These are phyloP conservation scores for Falcunculus frontatus DNA, from an alignment of 2,113 vertebrate species.

Conservation along the genomic window DNA sequence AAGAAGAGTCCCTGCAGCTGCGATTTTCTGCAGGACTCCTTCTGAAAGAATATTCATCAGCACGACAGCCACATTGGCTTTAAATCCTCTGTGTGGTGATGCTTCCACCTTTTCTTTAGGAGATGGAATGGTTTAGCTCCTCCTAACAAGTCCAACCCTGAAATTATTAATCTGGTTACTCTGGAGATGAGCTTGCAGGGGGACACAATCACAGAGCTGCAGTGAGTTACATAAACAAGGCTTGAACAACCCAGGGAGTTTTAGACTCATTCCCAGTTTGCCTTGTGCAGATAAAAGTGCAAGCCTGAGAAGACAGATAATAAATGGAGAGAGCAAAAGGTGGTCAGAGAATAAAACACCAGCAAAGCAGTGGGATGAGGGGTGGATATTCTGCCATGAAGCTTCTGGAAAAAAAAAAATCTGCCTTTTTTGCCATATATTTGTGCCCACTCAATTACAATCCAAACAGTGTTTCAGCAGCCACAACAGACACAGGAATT, in stretches of 20 bases:
- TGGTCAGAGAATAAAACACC: background rate
- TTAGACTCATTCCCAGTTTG: background rate
- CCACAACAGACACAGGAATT: background rate
- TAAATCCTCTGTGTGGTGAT: background rate
- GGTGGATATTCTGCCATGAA: background rate
- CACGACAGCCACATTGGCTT: background rate
- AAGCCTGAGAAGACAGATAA: background rate
- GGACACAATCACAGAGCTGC: background rate
- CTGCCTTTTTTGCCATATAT: background rate
- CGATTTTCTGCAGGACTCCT: background rate
- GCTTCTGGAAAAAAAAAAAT: background rate
- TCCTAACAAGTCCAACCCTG: background rate
- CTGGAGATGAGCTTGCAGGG: background rate
- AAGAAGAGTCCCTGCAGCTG: background rate
- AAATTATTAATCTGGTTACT: background rate
- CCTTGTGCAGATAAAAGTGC: background rate
- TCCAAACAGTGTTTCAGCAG: background rate
- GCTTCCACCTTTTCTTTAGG: background rate
- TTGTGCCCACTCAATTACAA: background rate
- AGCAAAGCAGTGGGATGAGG: background rate
- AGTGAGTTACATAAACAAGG: conserved; percentile 12
- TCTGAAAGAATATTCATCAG: background rate
- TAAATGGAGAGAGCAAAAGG: background rate
- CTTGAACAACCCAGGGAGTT: background rate
- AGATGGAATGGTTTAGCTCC: background rate